phyloP scores from a whole-genome alignment of 2,113 vertebrate species.

The Mugil cephalus region DNA sequence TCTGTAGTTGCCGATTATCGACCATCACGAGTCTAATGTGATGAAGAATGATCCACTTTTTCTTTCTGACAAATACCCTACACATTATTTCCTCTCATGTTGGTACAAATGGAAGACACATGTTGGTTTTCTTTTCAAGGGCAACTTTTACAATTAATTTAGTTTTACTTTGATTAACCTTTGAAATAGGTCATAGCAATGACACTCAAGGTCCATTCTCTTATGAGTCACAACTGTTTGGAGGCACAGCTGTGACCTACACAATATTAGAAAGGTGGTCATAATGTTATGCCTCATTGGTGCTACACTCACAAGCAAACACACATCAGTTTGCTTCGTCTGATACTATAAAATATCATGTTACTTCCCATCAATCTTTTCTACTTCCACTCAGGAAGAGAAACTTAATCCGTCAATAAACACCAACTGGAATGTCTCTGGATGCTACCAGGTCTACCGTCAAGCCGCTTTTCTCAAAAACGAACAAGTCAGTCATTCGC shows the following conservation, averaged over 20 bases:
- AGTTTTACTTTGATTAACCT: too few relatives aligned
- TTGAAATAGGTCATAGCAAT: too few relatives aligned
- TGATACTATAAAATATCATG: slow-evolving; percentile 21
- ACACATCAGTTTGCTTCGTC: background rate
- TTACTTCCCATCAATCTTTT: slow-evolving; percentile 30
- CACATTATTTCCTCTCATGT: slow-evolving; percentile 2
- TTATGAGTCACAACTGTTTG: too few relatives aligned
- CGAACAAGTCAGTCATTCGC: slow-evolving; percentile 23
- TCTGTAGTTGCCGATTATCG: slow-evolving; percentile 5
- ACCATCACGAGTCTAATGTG: background rate
- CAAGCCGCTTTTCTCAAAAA: slow-evolving; percentile 1
- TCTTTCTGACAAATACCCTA: slow-evolving; percentile 13
- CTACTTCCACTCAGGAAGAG: slow-evolving; percentile 24
- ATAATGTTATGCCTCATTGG: too few relatives aligned
- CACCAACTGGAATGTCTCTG: slow-evolving; percentile 1
- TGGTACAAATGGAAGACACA: background rate
- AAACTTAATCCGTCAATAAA: slow-evolving; percentile 3
- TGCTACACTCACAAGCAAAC: too few relatives aligned
- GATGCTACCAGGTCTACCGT: slow-evolving; percentile 10
- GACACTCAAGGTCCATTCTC: too few relatives aligned
- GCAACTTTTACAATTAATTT: background rate
- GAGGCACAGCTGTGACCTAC: too few relatives aligned
- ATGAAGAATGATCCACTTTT: slow-evolving; percentile 19
- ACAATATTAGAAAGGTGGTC: too few relatives aligned
- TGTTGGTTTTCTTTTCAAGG: background rate